These are phyloP conservation scores for Pachycephala philippinensis DNA, from an alignment of 2,113 vertebrate genomes.

Conservation along the genomic window DNA sequence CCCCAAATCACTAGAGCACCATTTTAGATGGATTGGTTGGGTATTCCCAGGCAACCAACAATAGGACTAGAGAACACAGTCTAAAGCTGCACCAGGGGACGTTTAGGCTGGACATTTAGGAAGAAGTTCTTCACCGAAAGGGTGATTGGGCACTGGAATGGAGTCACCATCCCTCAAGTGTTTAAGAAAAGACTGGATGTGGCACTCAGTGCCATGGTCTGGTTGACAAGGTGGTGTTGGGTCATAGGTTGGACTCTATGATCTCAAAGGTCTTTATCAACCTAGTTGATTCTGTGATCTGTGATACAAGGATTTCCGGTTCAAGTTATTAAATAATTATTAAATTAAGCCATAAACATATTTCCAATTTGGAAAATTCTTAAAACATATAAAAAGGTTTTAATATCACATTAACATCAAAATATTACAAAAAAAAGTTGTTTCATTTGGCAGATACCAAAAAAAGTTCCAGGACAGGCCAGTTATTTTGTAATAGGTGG, in stretches of 20 bases:
- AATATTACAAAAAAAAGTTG: background rate
- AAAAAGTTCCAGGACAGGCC: background rate
- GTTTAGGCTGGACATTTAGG: background rate
- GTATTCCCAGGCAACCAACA: background rate
- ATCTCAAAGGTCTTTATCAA: background rate
- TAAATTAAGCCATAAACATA: background rate
- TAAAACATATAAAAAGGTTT: background rate
- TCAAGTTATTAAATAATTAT: background rate
- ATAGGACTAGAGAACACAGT: background rate
- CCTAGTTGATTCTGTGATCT: background rate
- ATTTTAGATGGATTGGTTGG: background rate
- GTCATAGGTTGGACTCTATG: accelerated
- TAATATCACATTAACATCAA: background rate
- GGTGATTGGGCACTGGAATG: background rate
- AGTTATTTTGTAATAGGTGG: background rate
- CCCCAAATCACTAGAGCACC: background rate
- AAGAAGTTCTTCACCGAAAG: background rate
- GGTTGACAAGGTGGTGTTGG: accelerated
- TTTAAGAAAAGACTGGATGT: background rate
- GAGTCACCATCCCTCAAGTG: background rate
- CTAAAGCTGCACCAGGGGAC: accelerated
- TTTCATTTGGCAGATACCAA: background rate
- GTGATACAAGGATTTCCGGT: background rate
- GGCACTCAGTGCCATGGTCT: background rate
- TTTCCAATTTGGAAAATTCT: background rate